Base-by-base conservation (phyloP, 2,797 vertebrate genomes). In the Ambastaia sidthimunki region DNA sequence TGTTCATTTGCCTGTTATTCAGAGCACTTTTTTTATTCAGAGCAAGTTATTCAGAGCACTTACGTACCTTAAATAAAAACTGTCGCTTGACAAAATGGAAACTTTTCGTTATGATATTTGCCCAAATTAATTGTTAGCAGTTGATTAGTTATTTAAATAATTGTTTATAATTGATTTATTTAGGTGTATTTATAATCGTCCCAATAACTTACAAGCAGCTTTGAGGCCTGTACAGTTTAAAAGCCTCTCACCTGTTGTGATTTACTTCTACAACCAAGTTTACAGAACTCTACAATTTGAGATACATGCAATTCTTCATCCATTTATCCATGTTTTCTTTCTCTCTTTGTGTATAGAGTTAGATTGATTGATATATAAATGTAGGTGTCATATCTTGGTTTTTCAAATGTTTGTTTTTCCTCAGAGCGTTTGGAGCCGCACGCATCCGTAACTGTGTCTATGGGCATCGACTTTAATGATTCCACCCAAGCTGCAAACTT, bases 401-500 rank as follows among this genome's bases (percentile, higher is more conserved):
- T 16, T 63, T 41, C 11, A 25, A 21, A 11, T 23, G 19, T 65
- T 54, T 71, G 41, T 66, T 25, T 71, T 18, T 31, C 52, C 88
- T 63, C 93, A 99, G 98, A 95, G 81, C 94, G 89, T 71, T 94
- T 99, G 87, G 95, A 96, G 88, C 94, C 95, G 74, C 94, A 91
- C 86, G 93, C 92, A 86, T 97, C 96, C n/a, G 85, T 96, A 88
- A 96, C 94, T 0, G 94, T 96, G 86, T 94, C 96, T 86, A 83
- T 99, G 93, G 97, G 97, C 84, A 94, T 98, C 74, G 96, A 98
- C 95, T 99, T 99, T 89, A 97, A 95, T 89, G 97, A 99, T 93
- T 98, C 98, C 78, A 97, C 96, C 80, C 97, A 99, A 88, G 95
- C 91, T 52, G 97, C 96, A 88, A 95, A 91, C 93, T 99, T 99